Evolutionary conservation across 2,888 invertebrate species (phyloP), one percentile per base, ranked within the genome.

Genomic region (Lasioglossum zephyrum): DNA sequence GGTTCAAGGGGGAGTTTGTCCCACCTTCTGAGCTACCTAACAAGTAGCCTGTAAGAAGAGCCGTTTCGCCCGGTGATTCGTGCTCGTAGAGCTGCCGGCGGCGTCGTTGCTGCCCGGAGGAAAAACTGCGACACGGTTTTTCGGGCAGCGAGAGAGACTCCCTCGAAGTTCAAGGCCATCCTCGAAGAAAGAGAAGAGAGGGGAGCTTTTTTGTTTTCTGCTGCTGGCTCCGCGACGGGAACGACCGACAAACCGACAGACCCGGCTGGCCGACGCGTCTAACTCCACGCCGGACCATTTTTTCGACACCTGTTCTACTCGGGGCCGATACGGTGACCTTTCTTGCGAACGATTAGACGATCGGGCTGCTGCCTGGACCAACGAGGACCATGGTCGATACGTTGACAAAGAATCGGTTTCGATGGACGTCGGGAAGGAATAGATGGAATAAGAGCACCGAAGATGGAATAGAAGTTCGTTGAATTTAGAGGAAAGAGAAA

Each of bases 1-100:
- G 90, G 90, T 88, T 86, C 83, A 86, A 83, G 79, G 90, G 89
- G 88, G 91, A 90, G 87, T 90, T 82, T 88, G 91, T 92, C 92
- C 92, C 92, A 94, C 93, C 93, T 94, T 93, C 90, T 89, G 82
- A 84, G 89, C 92, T 90, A 93, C 93, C 94, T 94, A 94, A 94
- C 94, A 95, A 95, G 94, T 95, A 94, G 94, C 93, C 93, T 92
- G 93, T 94, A 94, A 94, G 94, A 94, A 94, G 93, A 93, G 92
- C 91, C 93, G 93, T 93, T 92, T 93, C 92, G 90, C 91, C 91
- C 89, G 91, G 92, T 92, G 92, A 91, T 91, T 92, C 91, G 92
- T 90, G 88, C 88, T 90, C 90, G 87, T 87, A 85, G 87, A 89
- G 91, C 86, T 86, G 86, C 91, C 89, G 84, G 91, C 90, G 85